Evolutionary conservation across 2,888 invertebrate species (phyloP).

Genomic region (Pollenia amentaria): DNA sequence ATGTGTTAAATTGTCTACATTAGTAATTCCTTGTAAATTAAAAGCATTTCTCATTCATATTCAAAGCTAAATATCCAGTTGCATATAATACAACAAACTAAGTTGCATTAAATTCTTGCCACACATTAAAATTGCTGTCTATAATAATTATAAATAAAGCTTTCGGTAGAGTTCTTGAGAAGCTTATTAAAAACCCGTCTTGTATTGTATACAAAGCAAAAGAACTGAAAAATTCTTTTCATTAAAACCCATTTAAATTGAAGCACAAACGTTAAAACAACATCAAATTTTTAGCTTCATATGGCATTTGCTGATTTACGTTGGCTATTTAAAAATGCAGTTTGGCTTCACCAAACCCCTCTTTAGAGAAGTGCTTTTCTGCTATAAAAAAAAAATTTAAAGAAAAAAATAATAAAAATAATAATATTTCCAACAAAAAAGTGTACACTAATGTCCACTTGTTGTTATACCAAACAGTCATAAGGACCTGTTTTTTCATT

Average conservation of each 20-base stretch:
- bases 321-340: slow-evolving; percentile 20
- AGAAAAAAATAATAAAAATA: not conserved
- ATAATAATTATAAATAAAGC: not conserved
- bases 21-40: too few relatives aligned
- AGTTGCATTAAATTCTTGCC: too few relatives aligned
- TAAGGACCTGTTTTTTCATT: not conserved
- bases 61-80: too few relatives aligned
- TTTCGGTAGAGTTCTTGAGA: not conserved
- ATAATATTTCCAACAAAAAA: slow-evolving; percentile 5
- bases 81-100: too few relatives aligned
- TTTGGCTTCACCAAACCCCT: not conserved
- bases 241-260: slow-evolving; percentile 26
- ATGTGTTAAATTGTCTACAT: too few relatives aligned
- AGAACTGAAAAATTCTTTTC: not conserved
- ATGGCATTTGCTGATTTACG: not conserved
- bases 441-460: slow-evolving; percentile 7
- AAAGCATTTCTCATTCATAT: too few relatives aligned
- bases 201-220: slow-evolving; percentile 17
- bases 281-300: not conserved
- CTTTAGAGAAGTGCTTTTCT: too few relatives aligned
- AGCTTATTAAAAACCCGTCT: slow-evolving; percentile 29
- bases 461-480: slow-evolving; percentile 15
- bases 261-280: slow-evolving; percentile 1
- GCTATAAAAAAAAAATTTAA: not conserved
- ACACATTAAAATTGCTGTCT: not conserved